phyloP scores from a whole-genome alignment of 2,888 invertebrate genomes.

The Enchytraeus crypticus region DNA sequence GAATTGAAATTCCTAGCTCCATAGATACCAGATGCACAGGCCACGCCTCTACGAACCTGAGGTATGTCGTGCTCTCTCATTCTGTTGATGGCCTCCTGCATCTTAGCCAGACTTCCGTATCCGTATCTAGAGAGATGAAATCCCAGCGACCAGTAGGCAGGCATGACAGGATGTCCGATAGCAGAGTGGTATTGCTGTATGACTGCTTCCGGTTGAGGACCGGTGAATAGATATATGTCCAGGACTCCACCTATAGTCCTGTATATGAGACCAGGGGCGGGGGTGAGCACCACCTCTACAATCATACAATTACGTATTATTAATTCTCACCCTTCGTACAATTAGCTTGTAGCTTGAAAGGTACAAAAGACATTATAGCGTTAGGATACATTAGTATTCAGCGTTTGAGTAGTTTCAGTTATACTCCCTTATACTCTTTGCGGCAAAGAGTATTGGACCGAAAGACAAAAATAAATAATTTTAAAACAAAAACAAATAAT shows the following conservation, averaged over 20 bases:
- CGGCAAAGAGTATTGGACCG: no score
- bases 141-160: conserved; percentile 79
- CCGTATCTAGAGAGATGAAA: conserved; percentile 72
- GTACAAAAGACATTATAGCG: no score
- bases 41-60: conserved; percentile 31
- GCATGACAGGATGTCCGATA: conserved; percentile 69
- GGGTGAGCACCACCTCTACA: conserved; percentile 48
- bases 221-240: conserved; percentile 68
- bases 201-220: conserved; percentile 60
- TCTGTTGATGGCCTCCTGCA: conserved; percentile 38
- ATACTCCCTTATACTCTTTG: no score
- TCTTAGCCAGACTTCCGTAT: conserved; percentile 37
- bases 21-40: no score
- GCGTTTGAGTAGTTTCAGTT: no score
- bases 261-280: conserved; percentile 71
- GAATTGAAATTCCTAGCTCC: no score
- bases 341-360: no score
- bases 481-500: no score
- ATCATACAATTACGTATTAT: no score
- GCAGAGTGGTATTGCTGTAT: conserved; percentile 16
- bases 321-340: no score
- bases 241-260: conserved; percentile 72
- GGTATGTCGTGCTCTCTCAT: conserved; percentile 40
- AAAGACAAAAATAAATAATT: no score
- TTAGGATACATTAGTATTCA: no score